phyloP scores from a whole-genome alignment of 2,113 vertebrate species.

The Bombycilla garrulus region DNA sequence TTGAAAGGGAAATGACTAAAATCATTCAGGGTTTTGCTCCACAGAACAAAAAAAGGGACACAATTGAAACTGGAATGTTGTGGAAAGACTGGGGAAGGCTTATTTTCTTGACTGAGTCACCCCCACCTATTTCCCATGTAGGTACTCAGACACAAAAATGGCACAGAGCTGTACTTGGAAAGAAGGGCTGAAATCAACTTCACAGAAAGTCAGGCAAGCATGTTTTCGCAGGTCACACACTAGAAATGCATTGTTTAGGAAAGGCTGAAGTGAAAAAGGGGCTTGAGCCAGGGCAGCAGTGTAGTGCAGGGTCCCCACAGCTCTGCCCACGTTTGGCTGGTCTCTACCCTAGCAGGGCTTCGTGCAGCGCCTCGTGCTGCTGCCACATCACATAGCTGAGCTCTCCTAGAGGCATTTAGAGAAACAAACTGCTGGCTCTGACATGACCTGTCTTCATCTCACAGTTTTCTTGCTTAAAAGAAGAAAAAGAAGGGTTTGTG shows the following conservation, averaged over 20 bases:
- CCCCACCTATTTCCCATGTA: not conserved
- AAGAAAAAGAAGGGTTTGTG: not conserved
- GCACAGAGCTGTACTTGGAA: not conserved
- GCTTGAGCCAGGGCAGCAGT: not conserved
- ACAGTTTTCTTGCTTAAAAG: not conserved
- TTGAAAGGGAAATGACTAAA: slow-evolving; percentile 19
- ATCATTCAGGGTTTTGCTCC: not conserved
- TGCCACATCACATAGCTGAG: not conserved
- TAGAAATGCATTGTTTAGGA: not conserved
- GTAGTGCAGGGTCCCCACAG: not conserved
- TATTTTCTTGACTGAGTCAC: not conserved
- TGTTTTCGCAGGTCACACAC: not conserved
- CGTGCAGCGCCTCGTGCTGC: not conserved
- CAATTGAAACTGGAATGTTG: not conserved
- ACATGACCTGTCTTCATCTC: not conserved
- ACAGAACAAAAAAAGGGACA: not conserved
- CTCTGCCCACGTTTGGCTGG: not conserved
- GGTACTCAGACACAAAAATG: not conserved
- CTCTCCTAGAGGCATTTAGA: not conserved
- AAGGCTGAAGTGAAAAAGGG: not conserved
- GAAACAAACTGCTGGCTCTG: not conserved
- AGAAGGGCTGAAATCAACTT: not conserved
- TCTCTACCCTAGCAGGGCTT: not conserved
- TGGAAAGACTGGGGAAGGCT: not conserved
- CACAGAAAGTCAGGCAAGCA: not conserved